These are phyloP conservation scores for Halcyon senegalensis DNA, from an alignment of 2,113 vertebrate species.

Conservation along the genomic window DNA sequence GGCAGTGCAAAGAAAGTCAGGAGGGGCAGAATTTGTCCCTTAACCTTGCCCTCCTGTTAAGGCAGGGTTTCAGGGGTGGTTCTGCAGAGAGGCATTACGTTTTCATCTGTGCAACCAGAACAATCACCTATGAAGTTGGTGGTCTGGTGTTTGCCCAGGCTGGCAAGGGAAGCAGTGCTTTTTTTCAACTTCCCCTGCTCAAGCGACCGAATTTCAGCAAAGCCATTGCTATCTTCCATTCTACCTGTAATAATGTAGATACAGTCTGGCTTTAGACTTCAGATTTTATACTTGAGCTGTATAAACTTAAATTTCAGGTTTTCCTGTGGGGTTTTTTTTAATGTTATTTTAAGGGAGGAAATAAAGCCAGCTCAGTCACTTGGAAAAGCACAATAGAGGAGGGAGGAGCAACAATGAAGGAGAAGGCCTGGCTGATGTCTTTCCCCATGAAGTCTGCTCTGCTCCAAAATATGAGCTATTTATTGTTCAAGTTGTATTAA, in stretches of 20 bases:
- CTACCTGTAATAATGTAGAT: not conserved
- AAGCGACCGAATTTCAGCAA: not conserved
- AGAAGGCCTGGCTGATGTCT: not conserved
- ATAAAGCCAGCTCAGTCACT: conserved; percentile 16
- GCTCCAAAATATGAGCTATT: conserved; percentile 16
- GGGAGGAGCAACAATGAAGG: not conserved
- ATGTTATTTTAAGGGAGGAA: not conserved
- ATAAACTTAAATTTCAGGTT: not conserved
- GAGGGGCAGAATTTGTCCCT: not conserved
- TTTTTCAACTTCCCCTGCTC: not conserved
- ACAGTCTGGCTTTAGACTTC: not conserved
- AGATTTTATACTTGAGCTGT: not conserved
- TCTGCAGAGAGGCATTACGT: not conserved
- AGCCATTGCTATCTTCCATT: not conserved
- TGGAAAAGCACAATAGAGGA: conserved; percentile 30
- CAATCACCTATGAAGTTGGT: not conserved
- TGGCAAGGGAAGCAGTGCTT: not conserved
- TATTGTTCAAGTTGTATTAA: conserved; percentile 31
- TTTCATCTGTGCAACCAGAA: not conserved
- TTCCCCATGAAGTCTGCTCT: conserved; percentile 22
- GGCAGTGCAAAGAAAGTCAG: not conserved
- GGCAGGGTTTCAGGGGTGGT: not conserved
- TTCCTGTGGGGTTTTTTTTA: not conserved
- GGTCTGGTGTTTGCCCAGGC: not conserved
- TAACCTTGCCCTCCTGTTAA: not conserved